A percentile compares a stretch with the other conserved stretches of the same genome.
Conservation (phyloP, 2,113 vertebrate genomes). For the Hassar affinis region DNA sequence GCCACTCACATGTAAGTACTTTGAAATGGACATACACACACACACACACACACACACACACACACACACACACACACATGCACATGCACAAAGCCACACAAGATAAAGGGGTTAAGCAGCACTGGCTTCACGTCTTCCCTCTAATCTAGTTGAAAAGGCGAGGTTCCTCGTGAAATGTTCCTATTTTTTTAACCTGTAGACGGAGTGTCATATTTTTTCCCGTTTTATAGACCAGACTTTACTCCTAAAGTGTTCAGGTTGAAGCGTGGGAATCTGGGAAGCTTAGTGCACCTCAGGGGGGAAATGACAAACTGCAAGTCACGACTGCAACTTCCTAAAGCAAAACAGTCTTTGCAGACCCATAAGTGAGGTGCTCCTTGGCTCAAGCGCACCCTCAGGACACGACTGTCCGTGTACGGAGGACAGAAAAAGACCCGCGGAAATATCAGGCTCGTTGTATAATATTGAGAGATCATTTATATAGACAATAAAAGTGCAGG, state of each 20-base stretch:
- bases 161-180: neutral
- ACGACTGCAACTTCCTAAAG: neutral
- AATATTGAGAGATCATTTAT: slow-evolving; percentile 60
- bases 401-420: neutral
- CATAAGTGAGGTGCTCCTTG: slow-evolving; percentile 29
- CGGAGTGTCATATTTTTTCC: neutral
- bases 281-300: neutral
- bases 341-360: neutral
- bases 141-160: neutral
- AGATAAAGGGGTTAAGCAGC: neutral
- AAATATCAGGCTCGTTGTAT: slow-evolving; percentile 46
- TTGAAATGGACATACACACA: neutral
- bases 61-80: neutral
- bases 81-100: neutral
- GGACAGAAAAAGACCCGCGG: slow-evolving; percentile 48
- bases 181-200: neutral
- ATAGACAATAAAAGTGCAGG: slow-evolving; percentile 57
- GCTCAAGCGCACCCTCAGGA: neutral
- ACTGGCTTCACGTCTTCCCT: neutral
- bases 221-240: slow-evolving; percentile 25
- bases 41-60: slow-evolving; percentile 15
- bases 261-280: slow-evolving; percentile 8
- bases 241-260: slow-evolving; percentile 27
- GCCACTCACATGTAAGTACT: slow-evolving; percentile 67
- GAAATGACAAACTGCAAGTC: slow-evolving; percentile 1